These are phyloP conservation scores for Agrotis segetum DNA, from an alignment of 2,888 invertebrate genomes.

Conservation along the genomic window DNA sequence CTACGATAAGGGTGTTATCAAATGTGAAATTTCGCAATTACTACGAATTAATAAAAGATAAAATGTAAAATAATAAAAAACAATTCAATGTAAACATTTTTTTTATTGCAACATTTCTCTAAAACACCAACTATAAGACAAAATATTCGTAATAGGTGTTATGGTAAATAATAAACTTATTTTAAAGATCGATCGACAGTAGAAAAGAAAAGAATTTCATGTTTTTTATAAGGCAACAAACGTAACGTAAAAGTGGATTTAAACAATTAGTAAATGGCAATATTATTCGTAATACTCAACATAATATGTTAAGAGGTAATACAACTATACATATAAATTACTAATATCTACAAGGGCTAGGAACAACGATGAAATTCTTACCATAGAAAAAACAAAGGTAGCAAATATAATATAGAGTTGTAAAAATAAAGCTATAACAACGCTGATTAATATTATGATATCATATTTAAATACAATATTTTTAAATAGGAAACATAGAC, in stretches of 20 bases:
- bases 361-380: conserved; percentile 33
- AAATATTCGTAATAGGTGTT: conserved; percentile 39
- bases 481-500: conserved; percentile 23
- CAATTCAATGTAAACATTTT: conserved; percentile 63
- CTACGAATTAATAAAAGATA: conserved; percentile 39
- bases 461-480: not conserved
- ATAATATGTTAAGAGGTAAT: conserved; percentile 8
- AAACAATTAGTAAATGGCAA: conserved; percentile 19
- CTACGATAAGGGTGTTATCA: conserved; percentile 60
- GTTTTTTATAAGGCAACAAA: conserved; percentile 10
- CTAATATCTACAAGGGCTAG: conserved; percentile 16
- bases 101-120: conserved; percentile 69
- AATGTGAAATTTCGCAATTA: conserved; percentile 52
- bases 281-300: conserved; percentile 24
- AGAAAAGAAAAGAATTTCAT: conserved; percentile 1
- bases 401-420: conserved; percentile 13
- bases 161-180: conserved; percentile 3
- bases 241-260: not conserved
- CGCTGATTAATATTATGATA: conserved; percentile 22
- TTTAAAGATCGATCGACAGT: not conserved
- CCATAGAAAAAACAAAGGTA: conserved; percentile 12
- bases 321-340: conserved; percentile 1
- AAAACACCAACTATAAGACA: conserved; percentile 59
- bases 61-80: conserved; percentile 61
- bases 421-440: conserved; percentile 34